Conservation (phyloP, 2,113 vertebrate genomes). For the Odontophorus gujanensis region DNA sequence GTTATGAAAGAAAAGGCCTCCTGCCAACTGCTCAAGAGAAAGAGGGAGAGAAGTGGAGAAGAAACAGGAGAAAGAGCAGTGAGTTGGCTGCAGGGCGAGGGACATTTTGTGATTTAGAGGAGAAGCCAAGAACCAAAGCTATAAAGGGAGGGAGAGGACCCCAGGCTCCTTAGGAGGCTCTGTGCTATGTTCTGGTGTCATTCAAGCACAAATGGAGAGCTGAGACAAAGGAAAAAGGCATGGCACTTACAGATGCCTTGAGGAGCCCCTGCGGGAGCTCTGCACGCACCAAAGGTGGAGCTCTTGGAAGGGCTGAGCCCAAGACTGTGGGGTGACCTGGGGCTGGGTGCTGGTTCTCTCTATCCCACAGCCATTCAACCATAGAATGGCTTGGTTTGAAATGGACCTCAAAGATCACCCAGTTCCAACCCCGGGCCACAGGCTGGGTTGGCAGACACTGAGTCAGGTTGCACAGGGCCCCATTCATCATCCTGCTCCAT, state of each 20-base stretch:
- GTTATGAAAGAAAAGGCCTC: constrained; percentile 66
- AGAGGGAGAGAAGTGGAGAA: constrained; percentile 39
- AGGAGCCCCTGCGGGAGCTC: not conserved
- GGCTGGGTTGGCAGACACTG: too few species aligned
- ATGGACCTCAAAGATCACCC: too few species aligned
- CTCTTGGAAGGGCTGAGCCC: not conserved
- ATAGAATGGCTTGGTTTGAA: too few species aligned
- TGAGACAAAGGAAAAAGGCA: not conserved
- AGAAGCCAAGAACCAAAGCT: constrained; percentile 42
- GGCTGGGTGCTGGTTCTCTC: not conserved
- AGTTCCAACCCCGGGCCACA: too few species aligned
- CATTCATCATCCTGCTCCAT: not conserved
- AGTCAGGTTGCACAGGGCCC: too few species aligned
- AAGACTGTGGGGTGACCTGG: not conserved
- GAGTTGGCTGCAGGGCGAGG: constrained; percentile 51
- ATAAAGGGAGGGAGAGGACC: constrained; percentile 17
- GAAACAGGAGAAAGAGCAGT: constrained; percentile 24
- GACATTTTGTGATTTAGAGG: constrained; percentile 47
- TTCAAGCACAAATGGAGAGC: not conserved
- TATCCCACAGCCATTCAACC: not conserved
- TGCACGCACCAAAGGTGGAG: not conserved
- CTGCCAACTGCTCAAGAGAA: constrained; percentile 56
- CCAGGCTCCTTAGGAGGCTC: not conserved
- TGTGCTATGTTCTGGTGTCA: not conserved
- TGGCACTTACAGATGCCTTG: not conserved